Percentiles rank a stretch among this genome's conserved stretches.
These are phyloP conservation scores for Micronycteris hirsuta DNA, from an alignment of 2,113 vertebrate species.

Conservation along the genomic window DNA sequence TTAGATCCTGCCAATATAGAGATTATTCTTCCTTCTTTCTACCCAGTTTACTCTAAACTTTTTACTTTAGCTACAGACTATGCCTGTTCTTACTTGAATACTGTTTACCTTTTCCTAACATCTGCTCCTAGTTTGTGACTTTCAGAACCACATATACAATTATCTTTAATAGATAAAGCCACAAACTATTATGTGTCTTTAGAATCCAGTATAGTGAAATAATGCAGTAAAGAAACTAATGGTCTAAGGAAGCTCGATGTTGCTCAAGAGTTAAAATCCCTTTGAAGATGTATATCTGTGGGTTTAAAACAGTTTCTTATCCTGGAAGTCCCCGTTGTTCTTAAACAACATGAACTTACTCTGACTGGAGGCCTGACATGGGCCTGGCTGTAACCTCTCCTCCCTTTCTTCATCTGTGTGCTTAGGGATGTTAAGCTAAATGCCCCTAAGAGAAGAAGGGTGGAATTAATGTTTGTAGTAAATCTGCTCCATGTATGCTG, in stretches of 20 bases:
- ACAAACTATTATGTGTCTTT: not conserved
- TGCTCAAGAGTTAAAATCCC: not conserved
- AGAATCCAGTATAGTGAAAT: not conserved
- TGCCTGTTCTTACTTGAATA: not conserved
- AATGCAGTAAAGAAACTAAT: not conserved
- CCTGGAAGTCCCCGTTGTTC: not conserved
- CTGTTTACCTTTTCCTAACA: not conserved
- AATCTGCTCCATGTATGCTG: rapidly evolving
- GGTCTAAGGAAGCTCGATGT: not conserved
- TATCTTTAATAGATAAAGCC: not conserved
- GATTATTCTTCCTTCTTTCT: not conserved
- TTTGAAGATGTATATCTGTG: not conserved
- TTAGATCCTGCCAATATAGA: not conserved
- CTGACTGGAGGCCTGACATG: not conserved
- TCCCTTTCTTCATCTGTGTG: not conserved
- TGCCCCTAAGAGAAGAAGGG: not conserved
- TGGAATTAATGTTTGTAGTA: not conserved
- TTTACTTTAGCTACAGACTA: not conserved
- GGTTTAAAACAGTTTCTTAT: not conserved
- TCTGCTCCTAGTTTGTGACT: not conserved
- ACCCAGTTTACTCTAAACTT: not conserved
- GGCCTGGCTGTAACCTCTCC: not conserved
- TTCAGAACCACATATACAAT: not conserved
- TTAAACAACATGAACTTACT: not conserved
- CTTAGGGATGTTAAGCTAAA: not conserved